Conservation (phyloP, 2,797 vertebrate genomes). For the Acanthornis magna region DNA sequence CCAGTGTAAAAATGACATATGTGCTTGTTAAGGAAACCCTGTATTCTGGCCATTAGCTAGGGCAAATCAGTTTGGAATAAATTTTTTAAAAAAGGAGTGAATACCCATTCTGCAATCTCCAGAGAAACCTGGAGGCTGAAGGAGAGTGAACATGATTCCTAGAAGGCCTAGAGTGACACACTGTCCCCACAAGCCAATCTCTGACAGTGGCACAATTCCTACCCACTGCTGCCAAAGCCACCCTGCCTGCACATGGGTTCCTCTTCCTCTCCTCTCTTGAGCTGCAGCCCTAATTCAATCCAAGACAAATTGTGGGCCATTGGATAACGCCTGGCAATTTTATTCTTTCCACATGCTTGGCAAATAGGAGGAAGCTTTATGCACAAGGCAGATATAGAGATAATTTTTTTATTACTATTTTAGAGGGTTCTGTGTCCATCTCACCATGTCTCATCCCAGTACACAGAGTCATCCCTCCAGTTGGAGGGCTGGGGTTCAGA, state of each 20-base stretch:
- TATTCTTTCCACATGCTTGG: background rate
- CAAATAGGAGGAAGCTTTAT: background rate
- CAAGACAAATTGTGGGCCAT: background rate
- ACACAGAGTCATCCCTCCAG: no score
- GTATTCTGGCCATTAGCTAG: background rate
- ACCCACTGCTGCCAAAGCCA: background rate
- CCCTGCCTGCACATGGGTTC: rapidly evolving
- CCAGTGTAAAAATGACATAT: background rate
- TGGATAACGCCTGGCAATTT: background rate
- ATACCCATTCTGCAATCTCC: background rate
- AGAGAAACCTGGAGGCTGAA: background rate
- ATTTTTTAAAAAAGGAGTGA: background rate
- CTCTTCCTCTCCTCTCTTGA: background rate
- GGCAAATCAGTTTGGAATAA: background rate
- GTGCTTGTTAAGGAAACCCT: background rate
- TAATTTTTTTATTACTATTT: background rate
- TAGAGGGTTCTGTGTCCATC: background rate
- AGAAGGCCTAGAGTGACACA: background rate
- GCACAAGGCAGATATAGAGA: background rate
- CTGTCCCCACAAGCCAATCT: background rate
- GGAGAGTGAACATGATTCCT: background rate
- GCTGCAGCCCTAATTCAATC: background rate
- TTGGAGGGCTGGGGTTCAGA: background rate
- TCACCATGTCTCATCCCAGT: background rate
- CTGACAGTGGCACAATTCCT: background rate